Evolutionary conservation across 2,113 vertebrate genomes (phyloP).

Genomic region (Gymnobelideus leadbeateri): DNA sequence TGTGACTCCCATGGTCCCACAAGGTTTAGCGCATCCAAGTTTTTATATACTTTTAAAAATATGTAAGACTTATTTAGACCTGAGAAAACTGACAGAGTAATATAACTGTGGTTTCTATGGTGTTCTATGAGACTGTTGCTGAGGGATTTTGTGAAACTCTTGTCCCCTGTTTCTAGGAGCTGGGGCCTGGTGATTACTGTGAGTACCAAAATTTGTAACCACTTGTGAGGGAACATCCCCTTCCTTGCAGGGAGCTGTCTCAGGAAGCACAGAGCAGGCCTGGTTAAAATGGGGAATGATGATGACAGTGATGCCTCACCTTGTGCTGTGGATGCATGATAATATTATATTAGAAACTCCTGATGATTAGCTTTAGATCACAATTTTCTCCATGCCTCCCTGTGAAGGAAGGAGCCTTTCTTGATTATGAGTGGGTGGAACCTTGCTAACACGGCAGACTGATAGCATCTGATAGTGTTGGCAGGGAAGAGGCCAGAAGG

Average conservation of each 20-base stretch:
- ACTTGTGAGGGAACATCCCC: background rate
- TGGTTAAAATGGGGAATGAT: background rate
- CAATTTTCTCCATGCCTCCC: background rate
- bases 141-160: background rate
- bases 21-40: background rate
- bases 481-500: background rate
- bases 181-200: background rate
- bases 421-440: background rate
- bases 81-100: background rate
- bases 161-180: background rate
- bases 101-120: background rate
- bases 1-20: background rate
- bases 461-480: background rate
- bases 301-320: background rate
- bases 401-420: background rate
- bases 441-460: background rate
- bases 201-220: background rate
- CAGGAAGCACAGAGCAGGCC: background rate
- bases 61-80: background rate
- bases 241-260: background rate
- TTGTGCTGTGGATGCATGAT: background rate
- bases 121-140: background rate
- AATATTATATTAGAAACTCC: background rate
- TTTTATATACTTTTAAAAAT: background rate
- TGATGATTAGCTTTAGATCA: background rate